Evolutionary conservation across 2,797 vertebrate species (phyloP), one percentile per base, ranked within the genome.

Genomic region (Urocyon cinereoargenteus): DNA sequence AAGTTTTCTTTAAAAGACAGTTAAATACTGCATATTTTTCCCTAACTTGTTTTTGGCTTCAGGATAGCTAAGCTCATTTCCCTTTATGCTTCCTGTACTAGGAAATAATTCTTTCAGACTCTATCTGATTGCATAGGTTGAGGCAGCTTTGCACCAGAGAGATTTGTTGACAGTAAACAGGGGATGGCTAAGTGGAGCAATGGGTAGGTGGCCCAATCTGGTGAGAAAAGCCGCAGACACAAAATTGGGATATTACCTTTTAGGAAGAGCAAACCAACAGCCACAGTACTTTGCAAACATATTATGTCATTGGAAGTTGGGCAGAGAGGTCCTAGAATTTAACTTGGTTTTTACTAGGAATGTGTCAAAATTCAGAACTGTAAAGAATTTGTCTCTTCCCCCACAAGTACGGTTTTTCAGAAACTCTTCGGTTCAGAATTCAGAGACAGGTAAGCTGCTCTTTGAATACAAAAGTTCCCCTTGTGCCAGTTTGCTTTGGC

Each of bases 1-100:
- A 75, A 18, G 26, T 28, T 26, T 64, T 22, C 53, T 40, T 79
- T 94, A 45, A 53, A 85, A 81, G 84, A 78, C 34, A 21, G 5
- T 53, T 73, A 86, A 68, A 40, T 21, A 16, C 28, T 62, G n/a
- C 4, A 0, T 90, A 57, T 94, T 49, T 86, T 94, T 75, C 73
- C n/a, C 91, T 79, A 51, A 84, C 31, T 24, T 75, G 49, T 59
- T 85, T 92, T 66, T 0, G 9, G 91, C 81, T 40, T 61, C 84
- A 89, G 61, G 34, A 31, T 89, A 51, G 92, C 14, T 82, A 34
- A 45, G 14, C 40, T 93, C 40, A 89, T 55, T 96, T 90, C 75
- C 62, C 19, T 82, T 86, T 81, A 11, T 64, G 78, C 77, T 96
- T 97, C 40, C 88, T 81, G 31, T 57, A 6, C 18, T 77, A 77